Base-by-base conservation (phyloP, 2,888 invertebrate species). In the Psylliodes chrysocephalus region DNA sequence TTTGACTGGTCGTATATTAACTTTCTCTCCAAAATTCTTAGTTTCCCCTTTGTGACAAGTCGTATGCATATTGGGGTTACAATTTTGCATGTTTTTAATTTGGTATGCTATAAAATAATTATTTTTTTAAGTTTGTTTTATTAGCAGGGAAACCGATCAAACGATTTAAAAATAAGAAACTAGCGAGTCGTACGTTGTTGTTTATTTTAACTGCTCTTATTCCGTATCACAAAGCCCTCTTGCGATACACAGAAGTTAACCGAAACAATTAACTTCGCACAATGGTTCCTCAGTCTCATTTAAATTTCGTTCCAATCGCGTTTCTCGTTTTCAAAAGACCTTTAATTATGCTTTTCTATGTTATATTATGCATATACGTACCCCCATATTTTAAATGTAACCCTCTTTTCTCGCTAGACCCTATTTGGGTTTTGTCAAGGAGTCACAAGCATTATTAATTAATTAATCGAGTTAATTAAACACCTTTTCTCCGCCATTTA, bases 291-390 rank as follows among this genome's bases (percentile, higher is more conserved):
- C 55, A 40, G 25, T 70, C 67, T 69, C 67, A 67, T 64, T 72
- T 68, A 67, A 69, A 68, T 72, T 71, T 67, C 67, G 63, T 71
- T 71, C 52, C 64, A 33, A 53, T 49, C 52, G 53, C 25, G 44
- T 53, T 54, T 42, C 54, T 47, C 28, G 42, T 47, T 59, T 55
- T 62, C 59, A 64, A 65, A 60, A 54, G 70, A 62, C 57, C 68
- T 73, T 70, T 72, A 69, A 73, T 73, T 72, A 66, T 62, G 35
- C 53, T 60, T 54, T 63, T 63, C 56, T 52, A 35, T 35, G 51
- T 25, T 52, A 57, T 28, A 63, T 57, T 59, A 63, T 60, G 59
- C 40, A 46, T 47, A 44, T 38, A 25, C 51, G 52, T 53, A 28
- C 59, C 42, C n/a, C n/a, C 19, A 47, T 60, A 67, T 66, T 68